Percentiles rank a stretch among this genome's conserved stretches.
Conservation (phyloP, 2,888 invertebrate genomes). For the Biston betularia region DNA sequence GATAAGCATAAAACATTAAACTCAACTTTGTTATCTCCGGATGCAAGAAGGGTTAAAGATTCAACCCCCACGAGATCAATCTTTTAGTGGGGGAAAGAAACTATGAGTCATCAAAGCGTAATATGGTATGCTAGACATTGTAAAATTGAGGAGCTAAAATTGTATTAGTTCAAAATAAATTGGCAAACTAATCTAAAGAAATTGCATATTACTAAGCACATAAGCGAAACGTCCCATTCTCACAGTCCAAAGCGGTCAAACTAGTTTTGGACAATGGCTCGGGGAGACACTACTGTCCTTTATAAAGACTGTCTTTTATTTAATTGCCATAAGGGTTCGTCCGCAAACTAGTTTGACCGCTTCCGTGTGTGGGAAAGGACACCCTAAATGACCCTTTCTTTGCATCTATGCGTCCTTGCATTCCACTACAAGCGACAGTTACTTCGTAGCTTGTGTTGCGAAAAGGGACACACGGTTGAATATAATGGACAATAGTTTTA, state of each 20-base stretch:
- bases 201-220: neutral
- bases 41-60: neutral
- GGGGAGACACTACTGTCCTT: slow-evolving; percentile 68
- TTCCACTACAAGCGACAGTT: slow-evolving; percentile 38
- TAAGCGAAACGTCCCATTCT: slow-evolving; percentile 51
- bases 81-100: too few relatives aligned
- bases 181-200: too few relatives aligned
- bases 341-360: slow-evolving; percentile 52
- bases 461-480: slow-evolving; percentile 6
- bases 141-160: too few relatives aligned
- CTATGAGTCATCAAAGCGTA: too few relatives aligned
- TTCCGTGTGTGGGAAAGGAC: slow-evolving; percentile 70
- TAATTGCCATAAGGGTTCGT: slow-evolving; percentile 64
- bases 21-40: neutral
- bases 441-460: neutral
- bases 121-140: too few relatives aligned
- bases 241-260: slow-evolving; percentile 71
- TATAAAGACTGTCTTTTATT: slow-evolving; percentile 21
- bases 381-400: slow-evolving; percentile 51
- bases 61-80: too few relatives aligned
- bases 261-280: slow-evolving; percentile 80
- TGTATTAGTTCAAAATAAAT: too few relatives aligned
- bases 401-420: slow-evolving; percentile 50
- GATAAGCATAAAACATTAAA: neutral
- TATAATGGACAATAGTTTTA: too few relatives aligned